These are phyloP conservation scores for Dryocosmus kuriphilus DNA, from an alignment of 2,888 invertebrate genomes.

Conservation along the genomic window DNA sequence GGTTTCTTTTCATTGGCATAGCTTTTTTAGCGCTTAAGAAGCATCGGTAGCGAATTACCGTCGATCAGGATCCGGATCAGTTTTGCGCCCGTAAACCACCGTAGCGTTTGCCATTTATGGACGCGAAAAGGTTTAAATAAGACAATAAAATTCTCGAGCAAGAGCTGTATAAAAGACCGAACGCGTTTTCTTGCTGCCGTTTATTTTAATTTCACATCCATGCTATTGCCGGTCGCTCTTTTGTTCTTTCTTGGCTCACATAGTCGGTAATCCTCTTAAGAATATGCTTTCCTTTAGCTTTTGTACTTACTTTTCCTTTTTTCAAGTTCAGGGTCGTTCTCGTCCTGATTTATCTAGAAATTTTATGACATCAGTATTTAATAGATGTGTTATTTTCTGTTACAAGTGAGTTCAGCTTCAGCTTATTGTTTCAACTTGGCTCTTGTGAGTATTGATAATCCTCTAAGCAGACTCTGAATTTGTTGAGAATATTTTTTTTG, in stretches of 20 bases:
- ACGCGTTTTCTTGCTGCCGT: constrained; percentile 70
- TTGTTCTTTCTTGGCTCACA: constrained; percentile 64
- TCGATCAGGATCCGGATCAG: constrained; percentile 39
- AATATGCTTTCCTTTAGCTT: constrained; percentile 57
- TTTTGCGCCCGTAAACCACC: constrained; percentile 57
- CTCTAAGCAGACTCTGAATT: background rate
- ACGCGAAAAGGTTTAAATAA: constrained; percentile 58
- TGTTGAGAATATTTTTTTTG: background rate
- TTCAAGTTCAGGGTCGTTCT: constrained; percentile 50
- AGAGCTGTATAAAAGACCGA: constrained; percentile 55
- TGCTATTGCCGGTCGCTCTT: constrained; percentile 63
- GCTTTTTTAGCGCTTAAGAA: constrained; percentile 29
- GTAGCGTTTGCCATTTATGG: constrained; percentile 56
- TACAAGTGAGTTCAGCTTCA: too few species aligned
- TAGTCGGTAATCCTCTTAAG: constrained; percentile 51
- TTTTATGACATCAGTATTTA: too few species aligned
- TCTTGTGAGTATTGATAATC: background rate
- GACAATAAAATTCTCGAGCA: constrained; percentile 58
- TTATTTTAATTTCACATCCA: constrained; percentile 75
- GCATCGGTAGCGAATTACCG: constrained; percentile 36
- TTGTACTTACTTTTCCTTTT: constrained; percentile 51
- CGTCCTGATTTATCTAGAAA: too few species aligned
- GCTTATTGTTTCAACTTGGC: background rate
- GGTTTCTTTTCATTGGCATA: constrained; percentile 24
- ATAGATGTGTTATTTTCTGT: too few species aligned